Base-by-base conservation (phyloP, 1,140 invertebrate genomes). In the Euura saliciscinereae region DNA sequence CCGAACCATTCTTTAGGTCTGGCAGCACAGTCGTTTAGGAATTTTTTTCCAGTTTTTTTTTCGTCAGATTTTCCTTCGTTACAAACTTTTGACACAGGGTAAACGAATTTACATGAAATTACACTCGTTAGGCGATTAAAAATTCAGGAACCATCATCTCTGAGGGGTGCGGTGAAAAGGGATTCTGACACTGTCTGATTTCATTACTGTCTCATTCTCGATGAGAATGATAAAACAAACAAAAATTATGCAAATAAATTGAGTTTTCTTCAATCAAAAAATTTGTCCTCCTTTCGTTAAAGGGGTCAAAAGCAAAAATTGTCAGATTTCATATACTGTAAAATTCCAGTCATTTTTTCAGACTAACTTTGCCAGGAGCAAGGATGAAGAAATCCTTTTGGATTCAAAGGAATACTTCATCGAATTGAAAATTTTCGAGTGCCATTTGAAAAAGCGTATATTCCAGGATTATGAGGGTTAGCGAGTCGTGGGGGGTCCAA, bases 81-180 rank as follows among this genome's bases (percentile, higher is more conserved):
- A 67, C 8, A 67, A 67, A 42, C 8, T 28, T 4, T 10, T 11
- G 66, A 8, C 13, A 42, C 10, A 42, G 28, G 28, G 66, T 67
- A 67, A 67, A 2, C 43, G 66, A 67, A 67, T 67, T 67, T 67
- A 67, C 66, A 67, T 67, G 28, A 67, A 11, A 67, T 67, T 44
- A 67, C 13, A 42, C 43, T 67, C 66, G 28, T 67, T 44, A 44
- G 8, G 28, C 7, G 11, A 28, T 11, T 67, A 67, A 67, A 67
- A 67, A 67, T 67, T 11, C 66, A 67, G 66, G 42, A 28, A 28
- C 66, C 43, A 13, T 28, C 66, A 5, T 67, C 4, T 28, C 28
- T 28, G 51, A 6, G 13, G 8, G 6, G 51, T 6, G 13, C 51
- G 6, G 51, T 6, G 51, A 28, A 28, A 28, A 28, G 28, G 28